These are phyloP conservation scores for Orthosia cruda DNA, from an alignment of 2,888 invertebrate genomes.

Conservation along the genomic window DNA sequence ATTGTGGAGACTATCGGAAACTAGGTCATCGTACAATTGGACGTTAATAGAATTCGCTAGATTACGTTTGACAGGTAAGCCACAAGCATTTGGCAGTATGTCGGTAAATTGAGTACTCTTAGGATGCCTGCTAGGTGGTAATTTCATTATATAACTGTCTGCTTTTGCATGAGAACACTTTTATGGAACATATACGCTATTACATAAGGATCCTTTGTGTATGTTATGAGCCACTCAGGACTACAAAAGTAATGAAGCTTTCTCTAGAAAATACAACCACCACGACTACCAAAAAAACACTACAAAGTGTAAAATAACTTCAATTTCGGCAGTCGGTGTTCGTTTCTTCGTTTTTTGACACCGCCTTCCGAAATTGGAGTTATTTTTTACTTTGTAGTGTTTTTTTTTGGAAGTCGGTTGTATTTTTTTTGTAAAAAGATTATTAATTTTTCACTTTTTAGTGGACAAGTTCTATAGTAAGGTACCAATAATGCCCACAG, in stretches of 20 bases:
- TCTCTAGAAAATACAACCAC: too few species aligned
- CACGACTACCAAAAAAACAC: too few species aligned
- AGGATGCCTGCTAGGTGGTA: conserved; percentile 37
- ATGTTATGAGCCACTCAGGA: background rate
- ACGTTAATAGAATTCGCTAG: conserved; percentile 64
- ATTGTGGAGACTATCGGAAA: conserved; percentile 69
- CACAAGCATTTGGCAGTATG: conserved; percentile 36
- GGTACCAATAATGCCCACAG: too few species aligned
- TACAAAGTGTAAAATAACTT: too few species aligned
- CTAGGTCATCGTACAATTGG: conserved; percentile 65
- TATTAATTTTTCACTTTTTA: too few species aligned
- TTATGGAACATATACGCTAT: conserved; percentile 30
- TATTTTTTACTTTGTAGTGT: too few species aligned
- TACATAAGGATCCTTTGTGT: conserved; percentile 15
- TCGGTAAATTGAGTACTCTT: conserved; percentile 39
- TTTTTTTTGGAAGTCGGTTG: too few species aligned
- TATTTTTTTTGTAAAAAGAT: too few species aligned
- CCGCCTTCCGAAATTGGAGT: too few species aligned
- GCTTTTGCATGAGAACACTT: conserved; percentile 26
- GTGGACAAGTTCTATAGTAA: too few species aligned
- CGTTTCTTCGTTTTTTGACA: too few species aligned
- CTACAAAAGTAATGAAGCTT: background rate
- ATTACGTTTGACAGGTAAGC: conserved; percentile 59
- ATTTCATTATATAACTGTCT: conserved; percentile 33
- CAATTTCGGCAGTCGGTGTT: too few species aligned